These are phyloP conservation scores for Mustelus asterias DNA, from an alignment of 2,113 vertebrate genomes.

Conservation along the genomic window DNA sequence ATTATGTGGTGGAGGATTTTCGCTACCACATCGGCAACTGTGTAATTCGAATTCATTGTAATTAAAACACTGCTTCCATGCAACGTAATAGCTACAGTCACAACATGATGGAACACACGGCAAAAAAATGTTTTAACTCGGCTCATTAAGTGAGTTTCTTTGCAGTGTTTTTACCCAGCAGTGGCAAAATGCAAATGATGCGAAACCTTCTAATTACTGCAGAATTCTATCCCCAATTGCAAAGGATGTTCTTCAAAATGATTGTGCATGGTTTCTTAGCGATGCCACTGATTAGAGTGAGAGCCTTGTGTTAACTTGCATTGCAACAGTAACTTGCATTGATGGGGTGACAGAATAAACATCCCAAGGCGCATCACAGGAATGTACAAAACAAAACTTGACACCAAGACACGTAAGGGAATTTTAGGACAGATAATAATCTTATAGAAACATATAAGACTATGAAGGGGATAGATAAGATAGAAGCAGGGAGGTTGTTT, in stretches of 20 bases:
- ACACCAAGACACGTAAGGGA: not conserved
- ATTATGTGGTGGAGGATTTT: constrained; percentile 27
- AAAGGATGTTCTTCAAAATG: not conserved
- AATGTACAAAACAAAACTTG: not conserved
- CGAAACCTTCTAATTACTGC: constrained; percentile 14
- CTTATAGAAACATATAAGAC: too few relatives aligned
- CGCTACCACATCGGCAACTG: not conserved
- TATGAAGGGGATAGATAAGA: too few relatives aligned
- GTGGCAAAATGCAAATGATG: constrained; percentile 14
- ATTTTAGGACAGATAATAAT: not conserved
- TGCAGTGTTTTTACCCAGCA: not conserved
- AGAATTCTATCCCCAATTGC: not conserved
- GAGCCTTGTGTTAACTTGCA: not conserved
- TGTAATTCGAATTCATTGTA: constrained; percentile 25
- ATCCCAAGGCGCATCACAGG: too few relatives aligned
- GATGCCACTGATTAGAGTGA: not conserved
- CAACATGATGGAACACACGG: constrained; percentile 17
- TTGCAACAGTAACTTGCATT: not conserved
- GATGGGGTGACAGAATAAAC: not conserved
- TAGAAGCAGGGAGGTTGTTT: too few relatives aligned
- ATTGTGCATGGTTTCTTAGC: not conserved
- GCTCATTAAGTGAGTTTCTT: not conserved
- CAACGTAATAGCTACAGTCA: constrained; percentile 31
- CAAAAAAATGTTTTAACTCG: not conserved
- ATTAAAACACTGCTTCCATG: constrained; percentile 23